Evolutionary conservation across 2,888 invertebrate genomes (phyloP), one percentile per base, ranked within the genome.

Genomic region (Phlogophora meticulosa): DNA sequence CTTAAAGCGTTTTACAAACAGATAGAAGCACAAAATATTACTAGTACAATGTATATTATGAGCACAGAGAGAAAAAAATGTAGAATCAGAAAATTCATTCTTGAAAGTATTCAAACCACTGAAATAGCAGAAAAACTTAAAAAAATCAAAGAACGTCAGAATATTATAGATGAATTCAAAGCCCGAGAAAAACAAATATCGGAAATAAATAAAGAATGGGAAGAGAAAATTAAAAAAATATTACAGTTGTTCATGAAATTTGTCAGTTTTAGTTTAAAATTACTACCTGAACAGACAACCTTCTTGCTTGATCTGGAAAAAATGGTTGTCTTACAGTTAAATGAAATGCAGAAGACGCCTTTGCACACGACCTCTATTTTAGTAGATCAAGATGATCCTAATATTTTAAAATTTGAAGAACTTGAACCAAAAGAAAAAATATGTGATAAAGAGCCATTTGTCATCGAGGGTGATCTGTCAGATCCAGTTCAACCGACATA

Each of bases 41-140:
- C 93, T 7, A 90, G 91, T 62, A 91, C 92, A 9, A 95, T 95
- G 92, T 95, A 95, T 78, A 80, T 95, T 34, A 90, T 95, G 90
- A 91, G 93, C 56, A 85, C 88, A 7, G 94, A 95, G 78, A 88
- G 95, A 81, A 95, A 93, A 84, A 95, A 93, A 83, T 95, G 95
- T 81, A 91, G 81, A 82, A 89, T 95, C 2, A 91, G 91, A 74
- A 87, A 92, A 82, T 89, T 94, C 66, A 56, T 92, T 7, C 66
- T 95, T 63, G 87, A 94, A 76, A 92, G 86, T 57, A 87, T 88
- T 77, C 92, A 93, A 64, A 85, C 75, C 49, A 73, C 79, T 13
- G 92, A 93, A 75, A 72, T 92, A 40, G 74, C 84, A 45, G 91
- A 93, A 76, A 90, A 90, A 63, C 56, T 89, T 20, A 52, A 86